Conservation (phyloP, 2,888 invertebrate species). For the Lampropteryx suffumata region DNA sequence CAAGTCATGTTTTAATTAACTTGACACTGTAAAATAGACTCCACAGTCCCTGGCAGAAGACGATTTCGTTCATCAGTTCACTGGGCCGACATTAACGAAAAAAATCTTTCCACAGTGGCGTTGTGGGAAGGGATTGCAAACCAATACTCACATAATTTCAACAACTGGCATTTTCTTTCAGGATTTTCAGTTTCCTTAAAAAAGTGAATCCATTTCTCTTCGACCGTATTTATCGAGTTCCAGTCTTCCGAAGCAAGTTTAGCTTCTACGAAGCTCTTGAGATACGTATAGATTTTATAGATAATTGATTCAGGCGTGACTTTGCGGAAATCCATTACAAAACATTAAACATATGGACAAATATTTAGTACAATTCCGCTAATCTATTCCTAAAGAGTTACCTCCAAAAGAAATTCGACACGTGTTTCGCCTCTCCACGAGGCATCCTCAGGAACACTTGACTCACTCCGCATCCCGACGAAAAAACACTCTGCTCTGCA, state of each 20-base stretch:
- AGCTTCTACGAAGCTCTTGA: slow-evolving; percentile 8
- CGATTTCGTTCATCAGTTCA: slow-evolving; percentile 25
- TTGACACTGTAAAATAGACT: slow-evolving; percentile 24
- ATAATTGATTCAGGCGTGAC: too few relatives aligned
- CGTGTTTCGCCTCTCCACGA: too few relatives aligned
- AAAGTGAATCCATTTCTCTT: slow-evolving; percentile 20
- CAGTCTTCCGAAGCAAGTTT: slow-evolving; percentile 7
- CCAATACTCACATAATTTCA: slow-evolving; percentile 23
- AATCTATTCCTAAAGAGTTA: too few relatives aligned
- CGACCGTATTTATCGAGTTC: slow-evolving; percentile 6
- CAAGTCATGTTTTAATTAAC: slow-evolving; percentile 28
- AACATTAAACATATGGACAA: too few relatives aligned
- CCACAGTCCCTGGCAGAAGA: slow-evolving; percentile 21
- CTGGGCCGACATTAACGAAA: slow-evolving; percentile 28
- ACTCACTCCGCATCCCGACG: too few relatives aligned
- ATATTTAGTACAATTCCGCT: slow-evolving; percentile 18
- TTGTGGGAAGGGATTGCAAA: slow-evolving; percentile 24
- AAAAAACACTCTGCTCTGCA: too few relatives aligned
- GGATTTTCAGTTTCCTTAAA: slow-evolving; percentile 15
- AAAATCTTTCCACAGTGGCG: slow-evolving; percentile 22
- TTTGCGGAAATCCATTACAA: too few relatives aligned
- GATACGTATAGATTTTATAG: slow-evolving; percentile 4
- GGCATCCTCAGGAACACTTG: too few relatives aligned
- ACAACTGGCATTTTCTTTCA: slow-evolving; percentile 19
- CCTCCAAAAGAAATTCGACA: too few relatives aligned